Conservation (phyloP, 2,113 vertebrate species). For the Hemiscyllium ocellatum region DNA sequence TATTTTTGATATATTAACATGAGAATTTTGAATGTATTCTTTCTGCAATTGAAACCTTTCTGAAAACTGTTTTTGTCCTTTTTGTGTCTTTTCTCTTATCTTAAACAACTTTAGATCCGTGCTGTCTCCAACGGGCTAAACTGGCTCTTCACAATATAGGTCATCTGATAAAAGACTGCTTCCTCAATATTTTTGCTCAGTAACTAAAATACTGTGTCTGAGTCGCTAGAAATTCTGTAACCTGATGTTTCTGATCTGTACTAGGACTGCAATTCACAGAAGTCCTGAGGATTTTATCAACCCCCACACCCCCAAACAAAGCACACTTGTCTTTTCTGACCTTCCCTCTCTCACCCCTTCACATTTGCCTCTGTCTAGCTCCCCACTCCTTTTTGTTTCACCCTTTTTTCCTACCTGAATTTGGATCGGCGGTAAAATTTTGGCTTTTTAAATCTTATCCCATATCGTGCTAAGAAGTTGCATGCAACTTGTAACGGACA, state of each 20-base stretch:
- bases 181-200: neutral
- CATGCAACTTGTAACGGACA: neutral
- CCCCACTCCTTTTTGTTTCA: no score
- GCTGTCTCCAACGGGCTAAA: conserved; percentile 27
- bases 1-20: neutral
- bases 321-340: neutral
- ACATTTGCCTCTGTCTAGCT: no score
- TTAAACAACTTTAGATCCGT: conserved; percentile 30
- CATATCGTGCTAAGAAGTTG: neutral
- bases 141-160: conserved; percentile 18
- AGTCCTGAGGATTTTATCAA: neutral
- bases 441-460: neutral
- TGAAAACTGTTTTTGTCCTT: conserved; percentile 15
- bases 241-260: conserved; percentile 18
- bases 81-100: conserved; percentile 8
- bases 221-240: neutral
- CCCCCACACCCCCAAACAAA: no score
- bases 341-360: neutral
- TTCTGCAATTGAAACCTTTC: neutral
- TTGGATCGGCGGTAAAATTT: neutral
- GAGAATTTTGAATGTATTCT: neutral
- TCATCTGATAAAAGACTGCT: neutral
- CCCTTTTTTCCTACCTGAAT: no score
- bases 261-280: neutral
- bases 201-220: neutral